Conservation (phyloP, 2,113 vertebrate genomes). For the Pan paniscus region DNA sequence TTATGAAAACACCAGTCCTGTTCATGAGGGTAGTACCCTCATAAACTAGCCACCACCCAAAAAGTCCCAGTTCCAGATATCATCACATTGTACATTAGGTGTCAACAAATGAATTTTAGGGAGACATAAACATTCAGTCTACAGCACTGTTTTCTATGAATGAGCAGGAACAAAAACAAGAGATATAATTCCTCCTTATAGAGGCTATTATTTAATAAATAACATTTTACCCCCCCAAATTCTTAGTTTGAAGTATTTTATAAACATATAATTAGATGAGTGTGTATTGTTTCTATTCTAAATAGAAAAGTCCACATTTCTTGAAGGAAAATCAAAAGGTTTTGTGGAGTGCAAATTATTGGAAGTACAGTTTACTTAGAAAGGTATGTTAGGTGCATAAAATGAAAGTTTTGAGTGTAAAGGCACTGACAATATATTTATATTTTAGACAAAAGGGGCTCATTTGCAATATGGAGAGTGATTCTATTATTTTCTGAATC, state of each 20-base stretch:
- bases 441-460: neutral
- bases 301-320: neutral
- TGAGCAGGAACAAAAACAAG: neutral
- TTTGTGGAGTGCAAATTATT: neutral
- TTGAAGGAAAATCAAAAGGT: neutral
- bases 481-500: neutral
- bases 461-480: neutral
- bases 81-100: neutral
- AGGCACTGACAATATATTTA: neutral
- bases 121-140: neutral
- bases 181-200: neutral
- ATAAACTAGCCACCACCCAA: neutral
- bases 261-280: neutral
- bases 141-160: neutral
- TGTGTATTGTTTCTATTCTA: neutral
- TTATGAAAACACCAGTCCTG: neutral
- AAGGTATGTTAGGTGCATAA: neutral
- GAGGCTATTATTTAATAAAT: neutral
- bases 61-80: neutral
- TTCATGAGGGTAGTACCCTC: neutral
- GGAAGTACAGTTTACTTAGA: neutral
- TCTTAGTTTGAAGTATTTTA: neutral
- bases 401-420: neutral
- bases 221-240: neutral
- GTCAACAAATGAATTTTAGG: neutral